Percentiles rank a stretch among this genome's conserved stretches.
Conservation (phyloP, 2,888 invertebrate species). For the Nymphalis polychloros region DNA sequence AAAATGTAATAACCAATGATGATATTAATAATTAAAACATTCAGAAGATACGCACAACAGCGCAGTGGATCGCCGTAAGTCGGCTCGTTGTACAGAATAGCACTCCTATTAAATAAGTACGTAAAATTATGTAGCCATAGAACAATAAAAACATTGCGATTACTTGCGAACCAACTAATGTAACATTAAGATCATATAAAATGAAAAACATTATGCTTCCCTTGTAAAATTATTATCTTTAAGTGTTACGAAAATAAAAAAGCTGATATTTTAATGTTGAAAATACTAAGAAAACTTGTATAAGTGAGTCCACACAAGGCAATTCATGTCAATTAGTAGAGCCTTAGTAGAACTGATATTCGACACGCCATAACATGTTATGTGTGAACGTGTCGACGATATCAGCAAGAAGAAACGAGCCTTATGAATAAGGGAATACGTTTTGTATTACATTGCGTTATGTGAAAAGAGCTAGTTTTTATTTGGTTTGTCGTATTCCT, state of each 20-base stretch:
- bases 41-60: too few species aligned
- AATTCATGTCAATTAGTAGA: conserved; percentile 37
- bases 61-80: too few species aligned
- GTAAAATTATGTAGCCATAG: too few species aligned
- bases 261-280: conserved; percentile 20
- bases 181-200: background rate
- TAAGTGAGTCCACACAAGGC: conserved; percentile 30
- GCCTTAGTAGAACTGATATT: conserved; percentile 21
- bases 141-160: too few species aligned
- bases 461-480: conserved; percentile 2
- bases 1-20: too few species aligned
- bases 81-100: too few species aligned
- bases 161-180: too few species aligned
- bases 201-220: background rate
- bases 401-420: background rate
- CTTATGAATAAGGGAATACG: background rate
- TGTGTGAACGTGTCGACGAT: conserved; percentile 15
- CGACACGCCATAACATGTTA: conserved; percentile 19
- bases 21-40: too few species aligned
- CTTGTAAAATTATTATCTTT: conserved; percentile 6
- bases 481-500: background rate
- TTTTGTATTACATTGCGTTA: background rate
- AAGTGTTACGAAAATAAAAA: conserved; percentile 20
- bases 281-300: conserved; percentile 26
- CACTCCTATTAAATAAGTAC: too few species aligned